Evolutionary conservation across 2,888 invertebrate species (phyloP).

Genomic region (Phasia obesa): DNA sequence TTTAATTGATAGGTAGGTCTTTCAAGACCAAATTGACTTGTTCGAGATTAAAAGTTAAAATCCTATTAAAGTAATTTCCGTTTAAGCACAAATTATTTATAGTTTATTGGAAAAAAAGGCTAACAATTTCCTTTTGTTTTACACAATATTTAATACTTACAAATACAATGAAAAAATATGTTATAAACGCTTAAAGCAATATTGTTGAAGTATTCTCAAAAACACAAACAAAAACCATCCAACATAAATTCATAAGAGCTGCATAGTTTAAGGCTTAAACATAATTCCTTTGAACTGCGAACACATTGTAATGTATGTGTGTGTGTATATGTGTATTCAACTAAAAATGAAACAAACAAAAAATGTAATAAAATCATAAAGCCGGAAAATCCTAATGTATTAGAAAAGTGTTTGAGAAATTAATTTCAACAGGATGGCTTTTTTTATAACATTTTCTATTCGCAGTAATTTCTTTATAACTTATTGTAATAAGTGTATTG

Average conservation of each 20-base stretch:
- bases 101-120: too few relatives aligned
- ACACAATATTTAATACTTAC: neutral
- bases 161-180: neutral
- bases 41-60: too few relatives aligned
- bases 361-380: conserved; percentile 43
- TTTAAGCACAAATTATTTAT: too few relatives aligned
- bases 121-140: neutral
- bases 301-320: neutral
- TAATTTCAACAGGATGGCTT: conserved; percentile 1
- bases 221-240: conserved; percentile 24
- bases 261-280: conserved; percentile 47
- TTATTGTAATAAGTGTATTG: conserved; percentile 48
- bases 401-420: conserved; percentile 36
- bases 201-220: conserved; percentile 1
- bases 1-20: too few relatives aligned
- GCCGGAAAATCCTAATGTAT: conserved; percentile 43
- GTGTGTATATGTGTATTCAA: neutral
- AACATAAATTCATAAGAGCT: conserved; percentile 34
- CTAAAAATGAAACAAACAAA: neutral
- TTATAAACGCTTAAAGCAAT: neutral
- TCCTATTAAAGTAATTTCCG: too few relatives aligned
- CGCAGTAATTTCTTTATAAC: conserved; percentile 45
- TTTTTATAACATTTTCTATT: neutral
- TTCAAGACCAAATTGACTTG: too few relatives aligned
- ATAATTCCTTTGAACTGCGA: conserved; percentile 5